phyloP scores from a whole-genome alignment of 1,140 invertebrate species.

The Dreissena rostriformis region DNA sequence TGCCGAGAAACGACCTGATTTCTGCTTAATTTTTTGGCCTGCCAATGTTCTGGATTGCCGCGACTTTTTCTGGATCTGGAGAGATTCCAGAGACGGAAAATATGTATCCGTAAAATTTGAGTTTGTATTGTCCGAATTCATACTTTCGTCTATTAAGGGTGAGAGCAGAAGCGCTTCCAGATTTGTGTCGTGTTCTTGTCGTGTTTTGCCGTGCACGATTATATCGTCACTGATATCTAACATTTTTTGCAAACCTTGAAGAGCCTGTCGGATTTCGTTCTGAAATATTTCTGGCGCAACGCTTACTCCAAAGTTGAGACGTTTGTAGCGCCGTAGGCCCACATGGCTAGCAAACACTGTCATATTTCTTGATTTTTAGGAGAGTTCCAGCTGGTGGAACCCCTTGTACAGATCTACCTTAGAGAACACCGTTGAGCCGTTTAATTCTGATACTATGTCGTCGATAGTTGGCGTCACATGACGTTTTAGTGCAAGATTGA shows the following conservation, averaged over 20 bases:
- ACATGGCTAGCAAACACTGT: constrained; percentile 32
- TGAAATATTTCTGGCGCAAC: constrained; percentile 47
- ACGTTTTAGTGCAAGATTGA: constrained; percentile 50
- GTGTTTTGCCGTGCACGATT: not conserved
- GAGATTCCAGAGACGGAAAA: constrained; percentile 5
- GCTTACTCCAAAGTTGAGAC: constrained; percentile 22
- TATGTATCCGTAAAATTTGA: not conserved
- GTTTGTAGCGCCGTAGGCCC: constrained; percentile 27
- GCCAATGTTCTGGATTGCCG: not conserved
- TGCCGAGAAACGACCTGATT: constrained; percentile 56
- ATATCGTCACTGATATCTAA: constrained; percentile 3
- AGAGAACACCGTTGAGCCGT: constrained; percentile 55
- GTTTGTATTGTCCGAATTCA: constrained; percentile 19
- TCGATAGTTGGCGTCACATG: constrained; percentile 62
- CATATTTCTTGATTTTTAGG: constrained; percentile 23
- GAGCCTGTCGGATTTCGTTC: not conserved
- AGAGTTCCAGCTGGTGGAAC: constrained; percentile 67
- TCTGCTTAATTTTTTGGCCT: constrained; percentile 39
- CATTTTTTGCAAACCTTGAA: not conserved
- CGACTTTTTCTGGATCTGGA: not conserved
- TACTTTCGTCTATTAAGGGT: constrained; percentile 48
- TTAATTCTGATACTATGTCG: constrained; percentile 61
- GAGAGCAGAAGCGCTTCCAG: constrained; percentile 8
- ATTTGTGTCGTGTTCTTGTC: constrained; percentile 12
- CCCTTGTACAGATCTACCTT: constrained; percentile 59